phyloP scores from a whole-genome alignment of 2,113 vertebrate genomes.

The Labeo catla region DNA sequence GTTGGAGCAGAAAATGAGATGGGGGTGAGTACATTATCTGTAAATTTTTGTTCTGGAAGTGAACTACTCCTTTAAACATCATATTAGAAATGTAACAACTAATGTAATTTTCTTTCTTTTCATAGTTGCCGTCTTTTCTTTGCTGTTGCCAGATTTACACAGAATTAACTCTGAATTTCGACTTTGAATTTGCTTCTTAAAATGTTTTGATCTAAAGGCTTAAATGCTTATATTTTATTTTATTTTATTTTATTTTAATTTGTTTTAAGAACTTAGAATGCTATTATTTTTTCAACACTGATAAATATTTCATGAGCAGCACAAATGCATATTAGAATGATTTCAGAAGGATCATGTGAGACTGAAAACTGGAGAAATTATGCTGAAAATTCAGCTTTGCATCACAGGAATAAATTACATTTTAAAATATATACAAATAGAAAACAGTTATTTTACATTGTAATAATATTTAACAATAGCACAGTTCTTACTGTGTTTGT shows the following conservation, averaged over 20 bases:
- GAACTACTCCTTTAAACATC: too few relatives aligned
- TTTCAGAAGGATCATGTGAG: not conserved
- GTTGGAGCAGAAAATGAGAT: too few relatives aligned
- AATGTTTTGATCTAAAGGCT: not conserved
- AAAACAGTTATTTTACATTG: not conserved
- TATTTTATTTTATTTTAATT: too few relatives aligned
- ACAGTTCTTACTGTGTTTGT: not conserved
- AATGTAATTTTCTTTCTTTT: not conserved
- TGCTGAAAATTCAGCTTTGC: not conserved
- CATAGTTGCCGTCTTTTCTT: not conserved
- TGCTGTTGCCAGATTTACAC: not conserved
- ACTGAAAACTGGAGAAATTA: not conserved
- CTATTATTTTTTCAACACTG: too few relatives aligned
- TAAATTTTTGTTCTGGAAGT: too few relatives aligned
- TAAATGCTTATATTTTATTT: too few relatives aligned
- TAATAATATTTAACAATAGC: not conserved
- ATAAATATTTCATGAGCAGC: not conserved
- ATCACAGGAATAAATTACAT: not conserved
- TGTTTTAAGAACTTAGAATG: too few relatives aligned
- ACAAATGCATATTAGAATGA: not conserved
- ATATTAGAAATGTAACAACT: not conserved
- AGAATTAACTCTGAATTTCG: not conserved
- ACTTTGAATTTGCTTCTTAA: not conserved
- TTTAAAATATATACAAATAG: not conserved
- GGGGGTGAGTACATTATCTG: too few relatives aligned